Percentiles rank a stretch among this genome's conserved stretches.
Conservation (phyloP, 2,888 invertebrate genomes). For the Achlya flavicornis region DNA sequence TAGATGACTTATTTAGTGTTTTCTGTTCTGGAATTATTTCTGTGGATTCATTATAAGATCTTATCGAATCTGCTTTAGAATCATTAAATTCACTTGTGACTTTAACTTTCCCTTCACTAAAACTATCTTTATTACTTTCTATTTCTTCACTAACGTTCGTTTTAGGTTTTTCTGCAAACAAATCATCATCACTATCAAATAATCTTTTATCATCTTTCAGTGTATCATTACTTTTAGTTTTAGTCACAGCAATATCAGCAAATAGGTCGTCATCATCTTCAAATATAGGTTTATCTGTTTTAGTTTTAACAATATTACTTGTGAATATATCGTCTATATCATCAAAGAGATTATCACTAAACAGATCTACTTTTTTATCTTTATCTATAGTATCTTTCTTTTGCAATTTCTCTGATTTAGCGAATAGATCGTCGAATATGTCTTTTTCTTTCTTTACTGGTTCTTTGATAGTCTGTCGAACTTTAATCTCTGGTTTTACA, state of each 20-base stretch:
- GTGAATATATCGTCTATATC: constrained; percentile 76
- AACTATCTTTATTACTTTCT: constrained; percentile 16
- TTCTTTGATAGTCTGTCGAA: constrained; percentile 15
- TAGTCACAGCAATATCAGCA: constrained; percentile 50
- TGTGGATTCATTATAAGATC: neutral
- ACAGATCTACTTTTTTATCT: constrained; percentile 18
- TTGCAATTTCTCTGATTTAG: constrained; percentile 49
- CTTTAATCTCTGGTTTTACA: neutral
- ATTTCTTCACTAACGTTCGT: constrained; percentile 14
- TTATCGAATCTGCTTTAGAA: neutral
- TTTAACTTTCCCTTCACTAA: neutral
- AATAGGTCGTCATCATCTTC: constrained; percentile 70
- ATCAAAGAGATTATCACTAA: constrained; percentile 64
- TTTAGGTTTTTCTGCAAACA: constrained; percentile 45
- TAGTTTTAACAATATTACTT: constrained; percentile 50
- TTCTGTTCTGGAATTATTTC: constrained; percentile 10
- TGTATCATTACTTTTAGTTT: constrained; percentile 26
- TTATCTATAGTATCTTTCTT: constrained; percentile 30
- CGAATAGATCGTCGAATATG: constrained; percentile 69
- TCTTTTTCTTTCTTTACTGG: constrained; percentile 48
- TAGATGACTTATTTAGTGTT: constrained; percentile 19
- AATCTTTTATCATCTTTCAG: constrained; percentile 33
- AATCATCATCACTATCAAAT: constrained; percentile 61
- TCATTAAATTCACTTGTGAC: neutral
- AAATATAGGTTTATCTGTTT: constrained; percentile 58